Percentiles rank a stretch among this genome's conserved stretches.
Evolutionary conservation across 1,140 invertebrate genomes (phyloP).

Genomic region (Thereuonema tuberculata): DNA sequence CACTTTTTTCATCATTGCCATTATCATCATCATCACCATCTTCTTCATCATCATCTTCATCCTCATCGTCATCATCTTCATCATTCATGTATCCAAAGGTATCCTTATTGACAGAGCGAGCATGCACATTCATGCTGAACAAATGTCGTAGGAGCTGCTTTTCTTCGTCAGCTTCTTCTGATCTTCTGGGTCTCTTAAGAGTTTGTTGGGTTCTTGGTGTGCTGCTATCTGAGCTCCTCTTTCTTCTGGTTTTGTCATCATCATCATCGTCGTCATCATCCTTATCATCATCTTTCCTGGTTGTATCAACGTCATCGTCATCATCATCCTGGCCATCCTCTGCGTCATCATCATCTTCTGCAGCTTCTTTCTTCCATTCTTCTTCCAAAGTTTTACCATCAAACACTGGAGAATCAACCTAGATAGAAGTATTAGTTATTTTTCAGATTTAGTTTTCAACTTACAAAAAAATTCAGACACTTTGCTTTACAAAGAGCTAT

Average conservation of each 20-base stretch:
- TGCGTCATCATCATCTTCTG: conserved; percentile 1
- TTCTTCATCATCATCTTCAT: neutral
- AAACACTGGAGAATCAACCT: no score
- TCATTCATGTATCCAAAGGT: neutral
- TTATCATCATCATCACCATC: neutral
- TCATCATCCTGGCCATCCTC: neutral
- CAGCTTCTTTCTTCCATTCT: neutral
- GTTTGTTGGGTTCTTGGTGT: no score
- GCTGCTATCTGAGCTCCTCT: neutral
- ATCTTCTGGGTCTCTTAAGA: no score
- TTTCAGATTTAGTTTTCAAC: no score
- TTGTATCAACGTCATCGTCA: neutral
- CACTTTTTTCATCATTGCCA: neutral
- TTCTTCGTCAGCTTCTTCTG: no score
- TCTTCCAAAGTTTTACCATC: neutral
- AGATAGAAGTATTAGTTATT: no score
- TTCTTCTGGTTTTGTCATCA: neutral
- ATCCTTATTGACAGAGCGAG: no score
- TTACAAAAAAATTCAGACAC: no score
- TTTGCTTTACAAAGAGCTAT: no score
- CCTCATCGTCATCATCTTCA: neutral
- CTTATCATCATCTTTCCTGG: neutral
- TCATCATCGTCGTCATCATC: neutral
- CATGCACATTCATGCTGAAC: no score
- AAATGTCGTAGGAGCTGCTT: no score